A percentile compares a stretch with the other conserved stretches of the same genome.
phyloP scores from a whole-genome alignment of 2,888 invertebrate species.

The Synanthedon formicaeformis region DNA sequence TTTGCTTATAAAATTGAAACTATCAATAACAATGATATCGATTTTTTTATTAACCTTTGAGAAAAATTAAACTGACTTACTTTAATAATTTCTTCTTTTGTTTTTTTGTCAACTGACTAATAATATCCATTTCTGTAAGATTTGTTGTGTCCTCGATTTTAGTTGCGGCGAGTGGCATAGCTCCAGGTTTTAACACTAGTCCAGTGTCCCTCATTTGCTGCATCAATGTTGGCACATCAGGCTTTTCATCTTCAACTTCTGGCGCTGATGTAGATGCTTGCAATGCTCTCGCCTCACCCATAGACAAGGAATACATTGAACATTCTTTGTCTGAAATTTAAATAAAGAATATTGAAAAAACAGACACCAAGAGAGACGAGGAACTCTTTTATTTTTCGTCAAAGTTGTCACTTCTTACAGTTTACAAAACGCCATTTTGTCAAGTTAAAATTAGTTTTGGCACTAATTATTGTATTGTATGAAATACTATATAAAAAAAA shows the following conservation, averaged over 20 bases:
- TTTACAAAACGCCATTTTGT: too few relatives aligned
- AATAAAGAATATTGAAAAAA: too few relatives aligned
- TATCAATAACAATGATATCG: too few relatives aligned
- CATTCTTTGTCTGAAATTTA: conserved; percentile 87
- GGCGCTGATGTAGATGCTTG: conserved; percentile 79
- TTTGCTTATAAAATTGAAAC: too few relatives aligned
- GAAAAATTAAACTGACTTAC: conserved; percentile 50
- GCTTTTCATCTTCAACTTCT: conserved; percentile 74
- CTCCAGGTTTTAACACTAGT: conserved; percentile 85
- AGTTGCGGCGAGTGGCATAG: conserved; percentile 67
- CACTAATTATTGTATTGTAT: not conserved
- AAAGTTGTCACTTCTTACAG: too few relatives aligned
- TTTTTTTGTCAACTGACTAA: conserved; percentile 86
- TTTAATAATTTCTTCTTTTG: conserved; percentile 93
- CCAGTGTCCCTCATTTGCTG: conserved; percentile 95
- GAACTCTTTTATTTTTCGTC: too few relatives aligned
- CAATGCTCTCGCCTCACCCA: conserved; percentile 83
- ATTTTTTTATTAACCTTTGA: too few relatives aligned
- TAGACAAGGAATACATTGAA: conserved; percentile 88
- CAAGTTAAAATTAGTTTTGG: too few relatives aligned
- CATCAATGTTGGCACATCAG: conserved; percentile 77
- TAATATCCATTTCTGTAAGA: conserved; percentile 80
- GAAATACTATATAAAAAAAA: too few relatives aligned
- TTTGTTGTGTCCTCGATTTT: conserved; percentile 71
- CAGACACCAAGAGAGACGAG: too few relatives aligned